Evolutionary conservation across 2,113 vertebrate species (phyloP), one percentile per base, ranked within the genome.

Genomic region (Beaufortia kweichowensis): DNA sequence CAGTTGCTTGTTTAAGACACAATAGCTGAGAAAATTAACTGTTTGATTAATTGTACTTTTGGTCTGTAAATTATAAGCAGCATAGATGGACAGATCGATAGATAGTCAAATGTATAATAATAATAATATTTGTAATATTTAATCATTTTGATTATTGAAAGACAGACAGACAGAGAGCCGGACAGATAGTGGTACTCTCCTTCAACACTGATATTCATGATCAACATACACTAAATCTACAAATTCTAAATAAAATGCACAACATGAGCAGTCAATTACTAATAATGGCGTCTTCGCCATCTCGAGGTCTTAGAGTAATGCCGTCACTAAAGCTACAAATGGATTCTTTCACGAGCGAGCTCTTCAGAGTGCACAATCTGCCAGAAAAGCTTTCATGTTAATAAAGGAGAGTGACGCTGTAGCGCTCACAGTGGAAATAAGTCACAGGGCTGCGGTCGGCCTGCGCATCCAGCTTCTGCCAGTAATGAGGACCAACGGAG

Each of bases 371-470:
- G 79, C 56, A 15, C 59, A 39, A 79, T 82, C 78, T 86, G 84
- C 85, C 84, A 86, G 85, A 82, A 88, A 87, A 78, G 53, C 85
- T 89, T 87, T 88, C 84, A 86, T 72, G 59, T 76, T 84, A 89
- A 87, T 87, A 86, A 84, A 82, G 79, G 74, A 85, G 83, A 89
- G 84, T 83, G 87, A 71, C 62, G 84, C 72, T 15, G 8, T 80
- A 77, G 80, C 59, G 69, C 60, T 64, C 77, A 69, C 73, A 80
- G 78, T 83, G 33, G 60, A 82, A 81, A 79, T 84, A 84, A 85
- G 83, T 88, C 79, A 78, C 76, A 35, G 79, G 78, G 66, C 63
- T 76, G 75, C 29, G 50, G 59, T 59, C 74, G 64, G 60, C 39
- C 68, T 77, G 61, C 62, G 61, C 50, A 83, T 75, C 21, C 21